Conservation (phyloP, 1,140 invertebrate species). For the Atta cephalotes region DNA sequence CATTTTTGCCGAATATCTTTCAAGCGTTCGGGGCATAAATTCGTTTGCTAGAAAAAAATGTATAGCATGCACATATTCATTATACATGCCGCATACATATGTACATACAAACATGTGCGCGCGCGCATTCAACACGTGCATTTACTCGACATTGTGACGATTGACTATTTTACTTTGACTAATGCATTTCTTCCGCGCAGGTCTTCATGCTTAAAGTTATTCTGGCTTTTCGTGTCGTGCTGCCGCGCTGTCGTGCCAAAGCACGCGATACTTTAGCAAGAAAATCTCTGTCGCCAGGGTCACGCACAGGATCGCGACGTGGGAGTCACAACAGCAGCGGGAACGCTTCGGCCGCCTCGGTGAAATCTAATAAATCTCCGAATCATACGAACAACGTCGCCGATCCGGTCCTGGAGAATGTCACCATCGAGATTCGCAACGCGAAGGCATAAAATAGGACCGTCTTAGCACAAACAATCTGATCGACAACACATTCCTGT, state of each 20-base stretch:
- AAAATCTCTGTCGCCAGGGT: slow-evolving; percentile 88
- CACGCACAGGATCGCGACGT: slow-evolving; percentile 89
- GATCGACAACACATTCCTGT: slow-evolving; percentile 25
- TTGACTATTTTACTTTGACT: slow-evolving; percentile 62
- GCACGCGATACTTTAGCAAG: slow-evolving; percentile 80
- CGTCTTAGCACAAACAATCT: slow-evolving; percentile 13
- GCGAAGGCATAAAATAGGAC: slow-evolving; percentile 82
- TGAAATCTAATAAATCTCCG: slow-evolving; percentile 86
- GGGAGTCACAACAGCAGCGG: slow-evolving; percentile 89
- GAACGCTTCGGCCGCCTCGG: slow-evolving; percentile 88
- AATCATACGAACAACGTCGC: slow-evolving; percentile 80
- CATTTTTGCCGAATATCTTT: not conserved
- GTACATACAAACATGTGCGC: not conserved
- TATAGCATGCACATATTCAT: not conserved
- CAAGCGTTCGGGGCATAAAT: not conserved
- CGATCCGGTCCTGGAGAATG: slow-evolving; percentile 87
- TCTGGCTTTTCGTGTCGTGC: slow-evolving; percentile 71
- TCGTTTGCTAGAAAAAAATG: not conserved
- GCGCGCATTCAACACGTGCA: not conserved
- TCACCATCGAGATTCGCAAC: slow-evolving; percentile 87
- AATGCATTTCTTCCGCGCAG: slow-evolving; percentile 63
- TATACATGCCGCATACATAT: not conserved
- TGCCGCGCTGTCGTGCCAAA: slow-evolving; percentile 63
- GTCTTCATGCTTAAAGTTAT: slow-evolving; percentile 72
- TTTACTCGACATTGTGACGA: slow-evolving; percentile 30